Conservation (phyloP, 2,113 vertebrate genomes). For the Gymnobelideus leadbeateri region DNA sequence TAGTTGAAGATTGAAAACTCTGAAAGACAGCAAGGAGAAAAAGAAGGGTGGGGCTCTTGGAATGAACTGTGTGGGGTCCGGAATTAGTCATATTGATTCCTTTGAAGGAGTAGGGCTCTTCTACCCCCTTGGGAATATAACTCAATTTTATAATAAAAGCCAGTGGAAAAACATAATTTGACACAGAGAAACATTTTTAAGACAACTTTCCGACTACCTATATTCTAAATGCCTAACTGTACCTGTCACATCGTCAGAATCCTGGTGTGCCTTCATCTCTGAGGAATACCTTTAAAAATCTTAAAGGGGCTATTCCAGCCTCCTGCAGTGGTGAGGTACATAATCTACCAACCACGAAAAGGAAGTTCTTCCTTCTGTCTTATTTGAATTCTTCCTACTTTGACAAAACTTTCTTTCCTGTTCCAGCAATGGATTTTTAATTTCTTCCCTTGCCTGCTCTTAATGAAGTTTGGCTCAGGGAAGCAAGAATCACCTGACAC, state of each 20-base stretch:
- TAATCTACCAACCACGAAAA: neutral
- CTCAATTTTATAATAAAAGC: too few relatives aligned
- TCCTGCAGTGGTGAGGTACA: neutral
- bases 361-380: neutral
- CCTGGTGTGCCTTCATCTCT: neutral
- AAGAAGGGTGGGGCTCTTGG: neutral
- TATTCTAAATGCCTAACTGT: neutral
- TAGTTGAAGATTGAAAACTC: neutral
- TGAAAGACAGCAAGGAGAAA: neutral
- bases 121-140: neutral
- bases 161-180: neutral
- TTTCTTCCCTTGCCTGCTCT: neutral
- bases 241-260: neutral
- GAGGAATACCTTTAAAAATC: neutral
- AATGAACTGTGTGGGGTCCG: neutral
- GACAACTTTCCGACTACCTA: neutral
- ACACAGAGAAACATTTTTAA: neutral
- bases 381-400: neutral
- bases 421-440: neutral
- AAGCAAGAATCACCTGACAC: neutral
- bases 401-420: neutral
- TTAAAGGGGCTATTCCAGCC: neutral
- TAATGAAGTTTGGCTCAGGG: rapidly evolving
- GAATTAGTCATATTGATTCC: neutral
- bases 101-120: neutral